Percentiles rank a stretch among this genome's conserved stretches.
Conservation (phyloP, 2,888 invertebrate species). For the Amitus sp. region DNA sequence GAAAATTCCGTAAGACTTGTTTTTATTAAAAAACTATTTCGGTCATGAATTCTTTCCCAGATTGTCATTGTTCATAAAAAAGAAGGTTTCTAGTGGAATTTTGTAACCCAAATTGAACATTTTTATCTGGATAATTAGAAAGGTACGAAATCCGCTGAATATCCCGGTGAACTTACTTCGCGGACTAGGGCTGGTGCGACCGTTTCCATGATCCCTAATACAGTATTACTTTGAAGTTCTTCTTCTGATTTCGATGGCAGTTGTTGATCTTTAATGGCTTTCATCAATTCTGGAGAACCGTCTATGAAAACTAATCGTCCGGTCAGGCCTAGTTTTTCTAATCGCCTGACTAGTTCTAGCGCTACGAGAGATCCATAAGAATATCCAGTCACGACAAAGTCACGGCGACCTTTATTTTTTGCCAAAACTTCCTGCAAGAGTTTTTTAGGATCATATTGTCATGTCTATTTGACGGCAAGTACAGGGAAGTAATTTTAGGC, state of each 20-base stretch:
- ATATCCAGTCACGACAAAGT: conserved; percentile 84
- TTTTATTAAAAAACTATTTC: too few relatives aligned
- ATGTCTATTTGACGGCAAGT: too few relatives aligned
- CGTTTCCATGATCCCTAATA: conserved; percentile 70
- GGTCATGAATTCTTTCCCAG: too few relatives aligned
- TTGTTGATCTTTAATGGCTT: conserved; percentile 68
- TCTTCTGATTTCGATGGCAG: conserved; percentile 65
- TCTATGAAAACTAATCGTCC: conserved; percentile 81
- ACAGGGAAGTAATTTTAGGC: background rate
- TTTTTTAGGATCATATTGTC: too few relatives aligned
- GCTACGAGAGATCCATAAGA: conserved; percentile 87
- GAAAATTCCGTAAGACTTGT: too few relatives aligned
- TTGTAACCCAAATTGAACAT: too few relatives aligned
- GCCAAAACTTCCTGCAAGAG: conserved; percentile 71
- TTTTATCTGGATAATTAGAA: too few relatives aligned
- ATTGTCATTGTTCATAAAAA: too few relatives aligned
- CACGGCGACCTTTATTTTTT: conserved; percentile 52
- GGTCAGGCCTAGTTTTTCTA: conserved; percentile 74
- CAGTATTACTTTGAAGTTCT: conserved; percentile 70
- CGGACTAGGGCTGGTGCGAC: conserved; percentile 66
- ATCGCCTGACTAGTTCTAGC: conserved; percentile 77
- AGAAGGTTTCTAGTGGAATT: too few relatives aligned
- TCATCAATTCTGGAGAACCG: conserved; percentile 80
- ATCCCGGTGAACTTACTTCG: too few relatives aligned
- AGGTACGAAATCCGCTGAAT: too few relatives aligned